Conservation (phyloP, 1,140 invertebrate species). For the Metopolophium dirhodum region DNA sequence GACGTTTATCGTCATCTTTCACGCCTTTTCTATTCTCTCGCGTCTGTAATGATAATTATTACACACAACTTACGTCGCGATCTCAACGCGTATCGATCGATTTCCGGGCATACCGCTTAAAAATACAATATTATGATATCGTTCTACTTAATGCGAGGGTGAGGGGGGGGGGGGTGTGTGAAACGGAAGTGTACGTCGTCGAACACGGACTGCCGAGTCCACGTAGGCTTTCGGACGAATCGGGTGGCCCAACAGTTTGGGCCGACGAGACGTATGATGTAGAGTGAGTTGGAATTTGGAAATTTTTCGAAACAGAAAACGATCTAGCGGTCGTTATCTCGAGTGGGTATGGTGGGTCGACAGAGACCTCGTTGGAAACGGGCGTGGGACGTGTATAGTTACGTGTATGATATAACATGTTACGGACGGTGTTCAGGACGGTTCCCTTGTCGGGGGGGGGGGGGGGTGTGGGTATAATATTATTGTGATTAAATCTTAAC, state of each 20-base stretch:
- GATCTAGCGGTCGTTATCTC: too few relatives aligned
- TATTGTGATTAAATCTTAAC: neutral
- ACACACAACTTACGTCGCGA: neutral
- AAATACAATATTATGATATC: constrained; percentile 11
- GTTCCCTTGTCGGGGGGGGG: neutral
- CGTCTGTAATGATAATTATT: neutral
- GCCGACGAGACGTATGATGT: too few relatives aligned
- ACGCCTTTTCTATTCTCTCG: neutral
- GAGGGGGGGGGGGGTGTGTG: too few relatives aligned
- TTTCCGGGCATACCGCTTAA: neutral
- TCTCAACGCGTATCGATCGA: neutral
- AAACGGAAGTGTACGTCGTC: too few relatives aligned
- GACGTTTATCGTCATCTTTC: neutral
- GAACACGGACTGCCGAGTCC: too few relatives aligned
- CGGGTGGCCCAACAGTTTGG: too few relatives aligned
- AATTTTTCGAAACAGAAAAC: too few relatives aligned
- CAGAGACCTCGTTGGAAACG: neutral
- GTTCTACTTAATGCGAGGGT: neutral
- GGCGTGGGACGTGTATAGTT: too few relatives aligned
- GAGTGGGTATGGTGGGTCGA: neutral
- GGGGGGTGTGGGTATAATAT: too few relatives aligned
- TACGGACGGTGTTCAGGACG: neutral
- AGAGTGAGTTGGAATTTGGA: too few relatives aligned
- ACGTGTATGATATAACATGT: too few relatives aligned
- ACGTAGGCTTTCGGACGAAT: neutral